Conservation (phyloP, 2,113 vertebrate species). For the Zootoca vivipara region DNA sequence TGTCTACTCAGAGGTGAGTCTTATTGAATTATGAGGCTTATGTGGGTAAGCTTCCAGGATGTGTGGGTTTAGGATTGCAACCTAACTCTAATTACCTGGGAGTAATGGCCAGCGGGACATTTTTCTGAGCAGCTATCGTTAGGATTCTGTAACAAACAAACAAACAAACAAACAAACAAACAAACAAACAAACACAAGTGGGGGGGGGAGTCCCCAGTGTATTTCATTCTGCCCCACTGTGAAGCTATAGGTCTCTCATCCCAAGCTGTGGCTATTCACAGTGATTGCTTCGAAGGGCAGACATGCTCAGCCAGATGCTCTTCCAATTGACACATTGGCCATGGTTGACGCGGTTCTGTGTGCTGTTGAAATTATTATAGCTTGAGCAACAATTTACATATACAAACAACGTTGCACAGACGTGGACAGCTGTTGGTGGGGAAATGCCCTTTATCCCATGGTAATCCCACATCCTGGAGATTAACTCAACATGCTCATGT, state of each 20-base stretch:
- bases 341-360: constrained; percentile 19
- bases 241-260: constrained; percentile 59
- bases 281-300: constrained; percentile 58
- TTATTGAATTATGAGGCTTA: too few species aligned
- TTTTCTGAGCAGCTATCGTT: too few species aligned
- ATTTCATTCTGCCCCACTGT: not conserved
- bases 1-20: too few species aligned
- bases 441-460: constrained; percentile 63
- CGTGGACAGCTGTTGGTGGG: constrained; percentile 66
- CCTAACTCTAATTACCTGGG: too few species aligned
- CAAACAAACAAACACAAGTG: not conserved
- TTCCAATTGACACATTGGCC: constrained; percentile 38
- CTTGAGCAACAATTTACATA: constrained; percentile 46
- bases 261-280: constrained; percentile 49
- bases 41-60: too few species aligned
- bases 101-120: too few species aligned
- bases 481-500: constrained; percentile 60
- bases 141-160: too few species aligned
- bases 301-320: constrained; percentile 59
- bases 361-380: constrained; percentile 59
- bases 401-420: constrained; percentile 37
- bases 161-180: too few species aligned
- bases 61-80: too few species aligned
- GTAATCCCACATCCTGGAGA: constrained; percentile 57
- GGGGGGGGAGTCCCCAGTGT: too few species aligned